Evolutionary conservation across 1,140 invertebrate genomes (phyloP).

Genomic region (Bombyx mandarina): DNA sequence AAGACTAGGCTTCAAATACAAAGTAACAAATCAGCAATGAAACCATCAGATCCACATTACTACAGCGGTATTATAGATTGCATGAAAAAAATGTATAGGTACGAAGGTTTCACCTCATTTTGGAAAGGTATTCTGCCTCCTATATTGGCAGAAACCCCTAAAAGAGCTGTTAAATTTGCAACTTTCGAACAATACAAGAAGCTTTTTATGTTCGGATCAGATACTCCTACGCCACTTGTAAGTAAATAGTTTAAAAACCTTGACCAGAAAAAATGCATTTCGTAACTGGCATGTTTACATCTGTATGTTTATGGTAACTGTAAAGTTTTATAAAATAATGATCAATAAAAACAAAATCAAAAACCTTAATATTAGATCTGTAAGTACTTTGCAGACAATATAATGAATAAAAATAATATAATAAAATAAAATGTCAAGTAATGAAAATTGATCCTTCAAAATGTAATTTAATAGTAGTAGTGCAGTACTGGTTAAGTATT

Average conservation of each 20-base stretch:
- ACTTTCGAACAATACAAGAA: constrained; percentile 94
- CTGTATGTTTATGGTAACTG: not conserved
- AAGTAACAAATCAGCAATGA: constrained; percentile 44
- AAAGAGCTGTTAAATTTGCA: constrained; percentile 93
- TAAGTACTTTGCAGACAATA: not conserved
- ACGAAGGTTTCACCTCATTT: constrained; percentile 86
- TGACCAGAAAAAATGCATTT: not conserved
- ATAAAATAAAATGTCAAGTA: too few relatives aligned
- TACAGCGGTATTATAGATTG: constrained; percentile 89
- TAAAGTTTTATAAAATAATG: not conserved
- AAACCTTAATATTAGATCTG: not conserved
- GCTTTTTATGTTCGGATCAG: constrained; percentile 83
- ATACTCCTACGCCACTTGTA: constrained; percentile 81
- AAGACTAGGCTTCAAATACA: constrained; percentile 79
- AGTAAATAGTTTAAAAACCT: constrained; percentile 33
- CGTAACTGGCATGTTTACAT: not conserved
- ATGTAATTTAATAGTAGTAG: too few relatives aligned
- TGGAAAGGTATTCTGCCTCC: constrained; percentile 95
- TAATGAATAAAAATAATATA: too few relatives aligned
- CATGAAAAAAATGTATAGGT: constrained; percentile 88
- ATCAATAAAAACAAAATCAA: not conserved
- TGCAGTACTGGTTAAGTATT: too few relatives aligned
- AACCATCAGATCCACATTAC: constrained; percentile 73
- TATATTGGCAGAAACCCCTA: constrained; percentile 94
- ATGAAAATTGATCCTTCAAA: too few relatives aligned